Evolutionary conservation across 2,797 vertebrate genomes (phyloP).

Genomic region (Dipus sagitta): DNA sequence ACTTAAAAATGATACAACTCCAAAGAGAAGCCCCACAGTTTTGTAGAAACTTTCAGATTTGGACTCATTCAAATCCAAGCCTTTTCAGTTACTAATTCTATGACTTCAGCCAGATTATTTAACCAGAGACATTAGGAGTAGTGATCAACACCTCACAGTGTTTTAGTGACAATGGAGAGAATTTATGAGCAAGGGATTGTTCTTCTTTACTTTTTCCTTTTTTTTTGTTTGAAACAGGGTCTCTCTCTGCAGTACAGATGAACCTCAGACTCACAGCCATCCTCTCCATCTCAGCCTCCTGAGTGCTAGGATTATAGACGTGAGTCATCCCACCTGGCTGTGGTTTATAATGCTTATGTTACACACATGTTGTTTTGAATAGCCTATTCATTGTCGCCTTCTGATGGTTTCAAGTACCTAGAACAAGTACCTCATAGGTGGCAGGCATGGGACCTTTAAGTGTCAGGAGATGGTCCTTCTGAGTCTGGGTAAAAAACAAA

Average conservation of each 20-base stretch:
- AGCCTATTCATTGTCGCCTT: not conserved
- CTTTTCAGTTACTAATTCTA: not conserved
- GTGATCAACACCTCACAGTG: not conserved
- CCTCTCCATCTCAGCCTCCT: too few species aligned
- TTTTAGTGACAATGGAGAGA: not conserved
- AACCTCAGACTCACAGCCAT: too few species aligned
- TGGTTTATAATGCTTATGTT: not conserved
- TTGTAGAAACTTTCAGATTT: slow-evolving; percentile 25
- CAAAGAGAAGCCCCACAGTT: not conserved
- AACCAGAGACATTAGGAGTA: not conserved
- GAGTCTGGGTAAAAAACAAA: not conserved
- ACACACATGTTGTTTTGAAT: not conserved
- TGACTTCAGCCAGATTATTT: not conserved
- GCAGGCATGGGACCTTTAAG: not conserved
- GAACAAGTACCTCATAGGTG: not conserved
- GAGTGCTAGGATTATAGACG: too few species aligned
- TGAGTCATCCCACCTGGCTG: too few species aligned
- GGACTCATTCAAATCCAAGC: slow-evolving; percentile 13
- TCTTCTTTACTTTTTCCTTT: too few species aligned
- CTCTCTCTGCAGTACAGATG: too few species aligned
- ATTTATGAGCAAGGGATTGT: not conserved
- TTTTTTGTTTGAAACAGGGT: too few species aligned
- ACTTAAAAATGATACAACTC: not conserved
- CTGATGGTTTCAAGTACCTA: not conserved
- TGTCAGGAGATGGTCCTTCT: not conserved